A percentile compares a stretch with the other conserved stretches of the same genome.
Conservation (phyloP, 2,113 vertebrate species). For the Scopus umbretta region DNA sequence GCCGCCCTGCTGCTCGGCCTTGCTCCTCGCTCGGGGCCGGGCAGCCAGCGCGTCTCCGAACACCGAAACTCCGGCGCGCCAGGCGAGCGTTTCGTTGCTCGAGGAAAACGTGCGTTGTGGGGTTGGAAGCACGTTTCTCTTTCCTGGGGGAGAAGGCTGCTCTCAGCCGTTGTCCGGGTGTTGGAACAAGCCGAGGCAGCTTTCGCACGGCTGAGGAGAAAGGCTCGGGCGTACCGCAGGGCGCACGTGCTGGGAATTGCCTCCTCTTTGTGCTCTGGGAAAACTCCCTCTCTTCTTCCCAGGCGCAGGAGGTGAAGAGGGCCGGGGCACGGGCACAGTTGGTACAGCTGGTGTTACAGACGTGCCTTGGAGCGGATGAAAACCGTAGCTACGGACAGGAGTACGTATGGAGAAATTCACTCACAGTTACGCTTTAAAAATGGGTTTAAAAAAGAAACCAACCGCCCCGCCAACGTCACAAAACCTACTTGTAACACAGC, state of each 20-base stretch:
- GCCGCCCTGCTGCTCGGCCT: rapidly evolving
- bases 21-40: too few species aligned
- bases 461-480: too few species aligned
- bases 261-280: not conserved
- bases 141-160: too few species aligned
- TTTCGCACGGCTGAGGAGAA: not conserved
- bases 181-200: too few species aligned
- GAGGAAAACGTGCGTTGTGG: not conserved
- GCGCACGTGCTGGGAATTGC: rapidly evolving
- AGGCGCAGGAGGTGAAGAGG: not conserved
- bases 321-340: not conserved
- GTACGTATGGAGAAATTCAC: rapidly evolving
- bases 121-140: rapidly evolving
- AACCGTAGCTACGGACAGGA: too few species aligned
- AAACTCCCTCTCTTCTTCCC: not conserved
- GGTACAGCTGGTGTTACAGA: too few species aligned
- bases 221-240: not conserved
- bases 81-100: rapidly evolving
- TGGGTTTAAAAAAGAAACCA: too few species aligned
- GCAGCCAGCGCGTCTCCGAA: rapidly evolving
- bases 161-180: rapidly evolving
- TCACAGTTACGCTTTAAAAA: not conserved
- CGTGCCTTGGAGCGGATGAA: too few species aligned
- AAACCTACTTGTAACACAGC: too few species aligned
- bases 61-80: rapidly evolving